phyloP scores from a whole-genome alignment of 92 coral and sea anemone species.

The Umimayanthus chanpuru region DNA sequence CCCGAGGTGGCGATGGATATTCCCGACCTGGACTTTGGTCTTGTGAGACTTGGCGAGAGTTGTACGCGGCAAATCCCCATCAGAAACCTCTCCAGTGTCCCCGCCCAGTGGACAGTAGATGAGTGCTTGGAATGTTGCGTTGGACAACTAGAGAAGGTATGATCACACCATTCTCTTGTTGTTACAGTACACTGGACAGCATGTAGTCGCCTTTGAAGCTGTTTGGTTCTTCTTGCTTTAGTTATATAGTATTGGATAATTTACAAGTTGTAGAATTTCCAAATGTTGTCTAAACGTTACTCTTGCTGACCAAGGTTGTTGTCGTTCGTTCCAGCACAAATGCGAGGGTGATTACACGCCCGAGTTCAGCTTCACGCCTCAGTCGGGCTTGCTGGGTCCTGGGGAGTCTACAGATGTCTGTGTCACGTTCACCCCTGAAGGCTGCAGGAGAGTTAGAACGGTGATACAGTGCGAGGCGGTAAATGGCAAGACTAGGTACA shows the following conservation, averaged over 20 bases:
- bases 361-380: constrained; percentile 84
- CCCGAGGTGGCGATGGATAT: constrained; percentile 82
- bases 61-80: constrained; percentile 61
- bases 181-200: not conserved
- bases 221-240: not conserved
- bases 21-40: constrained; percentile 77
- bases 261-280: too few species aligned
- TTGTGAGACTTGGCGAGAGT: constrained; percentile 74
- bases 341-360: constrained; percentile 49
- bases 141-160: constrained; percentile 40
- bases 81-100: constrained; percentile 71
- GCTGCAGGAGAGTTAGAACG: constrained; percentile 78
- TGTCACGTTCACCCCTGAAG: constrained; percentile 69
- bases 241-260: too few species aligned
- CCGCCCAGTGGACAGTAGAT: constrained; percentile 78
- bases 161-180: not conserved
- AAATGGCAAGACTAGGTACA: constrained; percentile 77
- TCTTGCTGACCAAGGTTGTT: too few species aligned
- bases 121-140: constrained; percentile 73
- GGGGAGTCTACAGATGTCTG: constrained; percentile 60
- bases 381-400: constrained; percentile 74
- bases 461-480: constrained; percentile 80
- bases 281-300: too few species aligned
- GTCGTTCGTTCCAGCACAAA: constrained; percentile 20
- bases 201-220: not conserved